Percentiles rank a stretch among this genome's conserved stretches.
phyloP scores from a whole-genome alignment of 1,140 invertebrate species.

The Aphelinus atriplicis region DNA sequence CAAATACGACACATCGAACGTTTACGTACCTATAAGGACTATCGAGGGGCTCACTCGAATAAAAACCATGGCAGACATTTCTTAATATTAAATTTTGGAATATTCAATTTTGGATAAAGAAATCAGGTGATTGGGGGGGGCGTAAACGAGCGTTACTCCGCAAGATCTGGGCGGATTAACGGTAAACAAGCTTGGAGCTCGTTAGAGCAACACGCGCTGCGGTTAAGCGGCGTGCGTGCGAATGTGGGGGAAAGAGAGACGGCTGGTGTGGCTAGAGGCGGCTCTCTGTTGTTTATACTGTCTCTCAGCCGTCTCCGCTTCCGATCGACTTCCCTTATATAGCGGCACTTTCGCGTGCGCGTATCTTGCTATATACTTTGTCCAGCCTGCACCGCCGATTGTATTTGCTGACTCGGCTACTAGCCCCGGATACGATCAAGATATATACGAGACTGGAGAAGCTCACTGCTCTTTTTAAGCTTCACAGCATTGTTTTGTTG shows the following conservation, averaged over 20 bases:
- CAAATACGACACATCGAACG: too few relatives aligned
- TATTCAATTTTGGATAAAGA: slow-evolving; percentile 33
- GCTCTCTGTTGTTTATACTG: slow-evolving; percentile 57
- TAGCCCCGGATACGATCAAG: slow-evolving; percentile 48
- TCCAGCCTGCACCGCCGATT: slow-evolving; percentile 47
- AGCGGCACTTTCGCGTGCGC: neutral
- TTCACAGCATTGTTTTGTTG: slow-evolving; percentile 25
- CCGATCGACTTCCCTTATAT: slow-evolving; percentile 37
- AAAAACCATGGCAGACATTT: too few relatives aligned
- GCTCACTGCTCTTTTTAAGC: neutral
- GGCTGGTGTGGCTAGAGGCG: too few relatives aligned
- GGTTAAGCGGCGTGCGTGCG: slow-evolving; percentile 1
- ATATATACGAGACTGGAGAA: slow-evolving; percentile 34
- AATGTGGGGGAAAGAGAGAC: neutral
- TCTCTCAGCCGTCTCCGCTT: slow-evolving; percentile 47
- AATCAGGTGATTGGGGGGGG: too few relatives aligned
- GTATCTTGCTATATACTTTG: slow-evolving; percentile 35
- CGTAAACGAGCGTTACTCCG: neutral
- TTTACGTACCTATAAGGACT: too few relatives aligned
- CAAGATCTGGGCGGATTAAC: slow-evolving; percentile 38
- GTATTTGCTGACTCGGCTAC: slow-evolving; percentile 58
- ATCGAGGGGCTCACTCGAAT: too few relatives aligned
- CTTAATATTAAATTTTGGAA: neutral
- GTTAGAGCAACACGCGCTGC: slow-evolving; percentile 48
- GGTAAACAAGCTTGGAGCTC: slow-evolving; percentile 58